phyloP scores from a whole-genome alignment of 2,797 vertebrate genomes.

The Alosa sapidissima region DNA sequence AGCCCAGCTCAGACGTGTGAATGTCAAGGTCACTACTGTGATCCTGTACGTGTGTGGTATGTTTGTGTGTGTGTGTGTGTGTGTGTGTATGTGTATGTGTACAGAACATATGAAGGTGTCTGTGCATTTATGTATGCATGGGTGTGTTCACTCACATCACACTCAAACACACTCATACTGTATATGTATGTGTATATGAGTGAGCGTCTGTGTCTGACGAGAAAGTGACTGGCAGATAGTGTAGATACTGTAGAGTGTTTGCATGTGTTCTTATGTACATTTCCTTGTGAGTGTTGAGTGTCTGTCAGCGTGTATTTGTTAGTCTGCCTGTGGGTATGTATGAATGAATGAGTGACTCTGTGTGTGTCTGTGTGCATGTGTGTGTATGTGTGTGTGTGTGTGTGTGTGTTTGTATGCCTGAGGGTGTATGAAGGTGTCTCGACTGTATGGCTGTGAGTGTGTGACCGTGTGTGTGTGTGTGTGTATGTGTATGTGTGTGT shows the following conservation, averaged over 20 bases:
- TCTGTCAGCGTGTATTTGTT: not conserved
- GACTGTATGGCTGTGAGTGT: not conserved
- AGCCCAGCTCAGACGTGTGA: not conserved
- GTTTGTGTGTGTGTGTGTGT: not conserved
- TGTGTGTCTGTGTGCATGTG: not conserved
- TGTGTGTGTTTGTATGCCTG: not conserved
- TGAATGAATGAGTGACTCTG: not conserved
- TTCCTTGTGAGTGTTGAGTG: not conserved
- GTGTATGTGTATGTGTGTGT: conserved; percentile 17
- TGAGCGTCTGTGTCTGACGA: not conserved
- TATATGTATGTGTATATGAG: not conserved
- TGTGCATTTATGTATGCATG: not conserved
- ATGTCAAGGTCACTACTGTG: not conserved
- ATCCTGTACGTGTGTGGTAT: not conserved
- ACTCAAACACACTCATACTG: too few species aligned
- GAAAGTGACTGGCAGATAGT: not conserved
- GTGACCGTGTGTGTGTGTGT: not conserved
- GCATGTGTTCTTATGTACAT: not conserved
- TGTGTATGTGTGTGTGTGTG: not conserved
- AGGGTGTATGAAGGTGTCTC: not conserved
- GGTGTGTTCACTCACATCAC: not conserved
- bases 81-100: not conserved
- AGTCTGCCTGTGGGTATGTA: not conserved
- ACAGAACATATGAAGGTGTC: not conserved
- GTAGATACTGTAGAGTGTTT: not conserved